Evolutionary conservation across 2,113 vertebrate genomes (phyloP).

Genomic region (Quiscalus mexicanus): DNA sequence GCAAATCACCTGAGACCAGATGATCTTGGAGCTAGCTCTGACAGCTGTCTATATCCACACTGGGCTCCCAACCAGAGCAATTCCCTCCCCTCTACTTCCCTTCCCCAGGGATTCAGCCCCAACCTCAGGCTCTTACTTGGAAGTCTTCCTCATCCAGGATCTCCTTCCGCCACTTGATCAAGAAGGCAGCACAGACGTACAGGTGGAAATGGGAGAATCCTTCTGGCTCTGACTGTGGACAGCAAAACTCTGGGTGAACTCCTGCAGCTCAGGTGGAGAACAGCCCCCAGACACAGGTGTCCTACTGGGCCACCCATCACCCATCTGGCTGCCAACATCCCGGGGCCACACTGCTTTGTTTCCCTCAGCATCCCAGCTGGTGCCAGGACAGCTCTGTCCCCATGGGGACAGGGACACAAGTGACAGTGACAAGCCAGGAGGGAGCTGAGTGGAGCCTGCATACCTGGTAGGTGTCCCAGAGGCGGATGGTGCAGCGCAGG

Average conservation of each 20-base stretch:
- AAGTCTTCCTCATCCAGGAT: conserved; percentile 94
- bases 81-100: background rate
- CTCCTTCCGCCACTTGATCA: conserved; percentile 95
- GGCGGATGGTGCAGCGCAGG: conserved; percentile 89
- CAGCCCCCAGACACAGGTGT: accelerated
- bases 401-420: background rate
- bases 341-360: background rate
- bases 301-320: background rate
- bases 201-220: conserved; percentile 96
- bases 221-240: conserved; percentile 87
- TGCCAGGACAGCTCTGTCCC: background rate
- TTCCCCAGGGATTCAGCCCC: background rate
- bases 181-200: conserved; percentile 92
- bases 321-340: background rate
- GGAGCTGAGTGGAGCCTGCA: background rate
- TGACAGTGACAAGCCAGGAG: background rate
- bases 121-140: conserved; percentile 77
- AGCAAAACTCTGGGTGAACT: background rate
- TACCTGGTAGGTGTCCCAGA: conserved; percentile 96
- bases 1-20: no score
- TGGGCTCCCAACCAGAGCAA: background rate
- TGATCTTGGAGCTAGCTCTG: no score
- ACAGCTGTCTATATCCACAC: accelerated
- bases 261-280: background rate
- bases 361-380: background rate